Evolutionary conservation across 2,797 vertebrate species (phyloP).

Genomic region (Gastrophryne carolinensis): DNA sequence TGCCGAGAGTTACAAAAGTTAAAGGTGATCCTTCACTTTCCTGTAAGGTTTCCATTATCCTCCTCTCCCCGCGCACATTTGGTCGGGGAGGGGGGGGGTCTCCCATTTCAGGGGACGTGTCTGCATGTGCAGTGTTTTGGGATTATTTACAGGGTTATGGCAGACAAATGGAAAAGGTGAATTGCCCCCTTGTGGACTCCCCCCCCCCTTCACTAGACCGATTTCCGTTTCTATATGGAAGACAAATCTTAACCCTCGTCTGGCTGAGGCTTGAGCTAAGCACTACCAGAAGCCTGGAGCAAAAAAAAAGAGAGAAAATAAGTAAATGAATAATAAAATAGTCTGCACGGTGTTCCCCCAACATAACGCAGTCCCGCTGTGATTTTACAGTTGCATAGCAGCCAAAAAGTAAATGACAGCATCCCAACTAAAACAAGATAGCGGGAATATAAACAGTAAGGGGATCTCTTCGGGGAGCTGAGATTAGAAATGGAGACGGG

Average conservation of each 20-base stretch:
- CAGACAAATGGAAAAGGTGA: conserved; percentile 64
- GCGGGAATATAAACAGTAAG: not conserved
- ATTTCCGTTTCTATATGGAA: conserved; percentile 57
- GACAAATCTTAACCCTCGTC: conserved; percentile 57
- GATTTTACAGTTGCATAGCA: not conserved
- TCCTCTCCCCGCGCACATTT: conserved; percentile 17
- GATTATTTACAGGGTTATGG: conserved; percentile 46
- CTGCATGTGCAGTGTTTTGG: conserved; percentile 34
- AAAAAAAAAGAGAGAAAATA: not conserved
- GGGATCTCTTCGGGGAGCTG: not conserved
- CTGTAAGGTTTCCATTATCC: conserved; percentile 31
- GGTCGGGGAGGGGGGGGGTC: conserved; percentile 12
- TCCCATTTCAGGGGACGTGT: conserved; percentile 36
- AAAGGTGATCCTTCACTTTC: conserved; percentile 19
- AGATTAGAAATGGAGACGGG: not conserved
- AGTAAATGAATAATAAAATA: not conserved
- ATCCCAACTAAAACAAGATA: conserved; percentile 5
- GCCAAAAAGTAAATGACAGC: not conserved
- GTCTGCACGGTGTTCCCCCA: not conserved
- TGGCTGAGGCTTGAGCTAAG: not conserved
- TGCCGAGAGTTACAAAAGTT: conserved; percentile 11
- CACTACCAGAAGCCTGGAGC: not conserved
- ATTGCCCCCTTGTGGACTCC: conserved; percentile 57
- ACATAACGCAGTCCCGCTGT: not conserved
- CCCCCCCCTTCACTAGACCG: conserved; percentile 49